These are phyloP conservation scores for Cercopithecus mona DNA, from an alignment of 2,113 vertebrate genomes.

Conservation along the genomic window DNA sequence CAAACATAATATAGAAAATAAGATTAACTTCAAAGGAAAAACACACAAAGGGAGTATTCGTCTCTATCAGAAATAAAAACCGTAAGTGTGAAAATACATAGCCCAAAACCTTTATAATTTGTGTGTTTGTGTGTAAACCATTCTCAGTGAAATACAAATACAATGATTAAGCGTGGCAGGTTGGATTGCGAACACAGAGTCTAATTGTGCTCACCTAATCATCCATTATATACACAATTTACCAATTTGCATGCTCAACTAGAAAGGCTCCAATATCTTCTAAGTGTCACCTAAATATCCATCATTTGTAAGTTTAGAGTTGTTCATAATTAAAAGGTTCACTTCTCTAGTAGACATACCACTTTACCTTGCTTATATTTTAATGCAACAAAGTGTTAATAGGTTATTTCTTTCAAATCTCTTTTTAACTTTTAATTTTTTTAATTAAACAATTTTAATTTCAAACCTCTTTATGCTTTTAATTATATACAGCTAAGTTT, in stretches of 20 bases:
- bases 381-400: neutral
- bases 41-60: neutral
- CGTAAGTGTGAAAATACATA: neutral
- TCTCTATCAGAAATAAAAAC: slow-evolving; percentile 3
- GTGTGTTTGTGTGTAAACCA: neutral
- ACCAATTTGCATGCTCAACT: slow-evolving; percentile 1
- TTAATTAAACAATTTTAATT: neutral
- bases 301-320: neutral
- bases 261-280: slow-evolving; percentile 37
- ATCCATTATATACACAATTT: slow-evolving; percentile 50
- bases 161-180: slow-evolving; percentile 26
- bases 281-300: slow-evolving; percentile 56
- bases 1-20: slow-evolving; percentile 18
- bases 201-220: slow-evolving; percentile 13
- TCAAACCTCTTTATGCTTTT: slow-evolving; percentile 21
- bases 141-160: neutral
- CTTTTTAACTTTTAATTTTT: neutral
- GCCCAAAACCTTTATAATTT: neutral
- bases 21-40: slow-evolving; percentile 39
- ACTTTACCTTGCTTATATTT: neutral
- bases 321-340: slow-evolving; percentile 44
- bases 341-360: neutral
- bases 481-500: slow-evolving; percentile 9
- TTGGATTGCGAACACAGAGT: neutral
- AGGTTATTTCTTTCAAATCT: slow-evolving; percentile 29